These are phyloP conservation scores for human (Homo sapiens) DNA, from an alignment of 2,113 vertebrate genomes.

Conservation along the genomic window DNA sequence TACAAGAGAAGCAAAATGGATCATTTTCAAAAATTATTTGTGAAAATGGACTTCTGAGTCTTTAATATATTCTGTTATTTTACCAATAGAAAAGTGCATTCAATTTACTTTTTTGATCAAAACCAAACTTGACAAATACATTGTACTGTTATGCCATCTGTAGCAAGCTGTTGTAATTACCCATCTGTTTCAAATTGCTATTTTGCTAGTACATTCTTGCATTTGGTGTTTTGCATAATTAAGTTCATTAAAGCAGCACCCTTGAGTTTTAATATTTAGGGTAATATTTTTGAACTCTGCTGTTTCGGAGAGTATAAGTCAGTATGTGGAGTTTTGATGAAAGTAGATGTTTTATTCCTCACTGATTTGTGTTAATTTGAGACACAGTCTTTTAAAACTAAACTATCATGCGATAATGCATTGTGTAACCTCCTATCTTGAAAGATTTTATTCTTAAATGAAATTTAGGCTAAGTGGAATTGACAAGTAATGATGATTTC, in stretches of 20 bases:
- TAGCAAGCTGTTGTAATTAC: slow-evolving; percentile 77
- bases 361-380: slow-evolving; percentile 47
- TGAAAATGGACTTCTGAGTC: slow-evolving; percentile 52
- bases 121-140: slow-evolving; percentile 74
- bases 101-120: slow-evolving; percentile 78
- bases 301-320: slow-evolving; percentile 23
- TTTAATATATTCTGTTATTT: slow-evolving; percentile 53
- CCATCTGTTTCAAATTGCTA: slow-evolving; percentile 81
- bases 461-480: slow-evolving; percentile 35
- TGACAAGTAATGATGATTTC: slow-evolving; percentile 34
- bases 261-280: slow-evolving; percentile 69
- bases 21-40: slow-evolving; percentile 51
- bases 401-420: background rate
- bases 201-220: slow-evolving; percentile 74
- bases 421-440: background rate
- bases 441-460: slow-evolving; percentile 51
- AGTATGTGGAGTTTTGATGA: slow-evolving; percentile 56
- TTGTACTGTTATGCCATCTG: slow-evolving; percentile 81
- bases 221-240: slow-evolving; percentile 79
- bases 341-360: slow-evolving; percentile 53
- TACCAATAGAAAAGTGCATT: slow-evolving; percentile 54
- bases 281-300: slow-evolving; percentile 44
- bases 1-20: slow-evolving; percentile 37
- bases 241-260: slow-evolving; percentile 73
- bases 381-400: slow-evolving; percentile 29